These are phyloP conservation scores for Sigmodon hispidus DNA, from an alignment of 2,113 vertebrate species.

Conservation along the genomic window DNA sequence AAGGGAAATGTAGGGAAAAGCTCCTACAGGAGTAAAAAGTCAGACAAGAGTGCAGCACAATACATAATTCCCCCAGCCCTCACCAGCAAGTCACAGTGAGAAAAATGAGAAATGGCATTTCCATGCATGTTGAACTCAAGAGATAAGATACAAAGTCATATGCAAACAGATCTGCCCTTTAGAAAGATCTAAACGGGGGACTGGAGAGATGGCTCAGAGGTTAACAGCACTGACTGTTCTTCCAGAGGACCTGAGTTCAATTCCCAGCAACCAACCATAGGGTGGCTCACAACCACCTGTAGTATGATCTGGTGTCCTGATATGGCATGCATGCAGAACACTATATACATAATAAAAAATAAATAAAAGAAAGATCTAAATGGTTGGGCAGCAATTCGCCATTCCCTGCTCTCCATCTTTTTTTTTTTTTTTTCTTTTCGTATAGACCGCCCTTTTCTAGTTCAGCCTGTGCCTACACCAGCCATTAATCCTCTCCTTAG, in stretches of 20 bases:
- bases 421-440: neutral
- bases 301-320: no score
- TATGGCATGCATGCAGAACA: no score
- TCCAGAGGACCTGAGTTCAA: no score
- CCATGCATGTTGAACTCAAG: conserved; percentile 26
- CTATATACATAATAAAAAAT: no score
- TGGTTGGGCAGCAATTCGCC: neutral
- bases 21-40: neutral
- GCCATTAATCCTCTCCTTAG: neutral
- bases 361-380: no score
- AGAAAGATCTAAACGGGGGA: no score
- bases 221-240: no score
- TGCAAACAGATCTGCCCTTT: conserved; percentile 23
- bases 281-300: no score
- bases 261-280: no score
- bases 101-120: conserved; percentile 9
- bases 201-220: no score
- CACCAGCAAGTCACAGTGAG: neutral
- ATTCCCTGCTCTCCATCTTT: neutral
- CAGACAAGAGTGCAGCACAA: neutral
- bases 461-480: neutral
- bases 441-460: neutral
- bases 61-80: neutral
- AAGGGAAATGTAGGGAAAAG: neutral
- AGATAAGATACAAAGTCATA: conserved; percentile 33